These are phyloP conservation scores for Paralichthys olivaceus DNA, from an alignment of 2,113 vertebrate species.

Conservation along the genomic window DNA sequence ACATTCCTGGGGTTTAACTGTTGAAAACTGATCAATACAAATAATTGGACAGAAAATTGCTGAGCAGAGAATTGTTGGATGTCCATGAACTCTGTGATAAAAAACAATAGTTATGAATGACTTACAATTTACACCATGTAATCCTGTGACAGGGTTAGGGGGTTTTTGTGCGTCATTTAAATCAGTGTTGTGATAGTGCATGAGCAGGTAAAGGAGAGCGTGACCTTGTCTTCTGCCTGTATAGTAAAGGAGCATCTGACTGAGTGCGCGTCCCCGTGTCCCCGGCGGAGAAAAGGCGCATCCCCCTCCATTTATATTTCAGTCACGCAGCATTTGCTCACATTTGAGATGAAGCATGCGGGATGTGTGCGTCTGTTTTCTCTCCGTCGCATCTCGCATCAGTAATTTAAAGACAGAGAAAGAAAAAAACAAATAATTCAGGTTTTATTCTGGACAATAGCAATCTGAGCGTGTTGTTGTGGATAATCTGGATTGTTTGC, in stretches of 20 bases:
- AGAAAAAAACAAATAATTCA: not conserved
- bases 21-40: too few relatives aligned
- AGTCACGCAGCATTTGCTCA: constrained; percentile 69
- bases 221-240: constrained; percentile 69
- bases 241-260: constrained; percentile 50
- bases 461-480: constrained; percentile 17
- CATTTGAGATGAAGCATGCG: constrained; percentile 56
- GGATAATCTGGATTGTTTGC: constrained; percentile 31
- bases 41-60: not conserved
- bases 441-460: not conserved
- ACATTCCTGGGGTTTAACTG: too few relatives aligned
- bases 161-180: not conserved
- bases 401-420: not conserved
- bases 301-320: constrained; percentile 57
- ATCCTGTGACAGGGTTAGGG: not conserved
- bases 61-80: not conserved
- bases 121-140: too few relatives aligned
- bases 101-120: too few relatives aligned
- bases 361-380: not conserved
- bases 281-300: constrained; percentile 64
- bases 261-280: constrained; percentile 19
- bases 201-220: constrained; percentile 36
- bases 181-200: not conserved
- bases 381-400: constrained; percentile 1
- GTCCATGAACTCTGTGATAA: too few relatives aligned